Percentiles rank a stretch among this genome's conserved stretches.
Conservation (phyloP, 2,888 invertebrate species). For the Noctua pronuba region DNA sequence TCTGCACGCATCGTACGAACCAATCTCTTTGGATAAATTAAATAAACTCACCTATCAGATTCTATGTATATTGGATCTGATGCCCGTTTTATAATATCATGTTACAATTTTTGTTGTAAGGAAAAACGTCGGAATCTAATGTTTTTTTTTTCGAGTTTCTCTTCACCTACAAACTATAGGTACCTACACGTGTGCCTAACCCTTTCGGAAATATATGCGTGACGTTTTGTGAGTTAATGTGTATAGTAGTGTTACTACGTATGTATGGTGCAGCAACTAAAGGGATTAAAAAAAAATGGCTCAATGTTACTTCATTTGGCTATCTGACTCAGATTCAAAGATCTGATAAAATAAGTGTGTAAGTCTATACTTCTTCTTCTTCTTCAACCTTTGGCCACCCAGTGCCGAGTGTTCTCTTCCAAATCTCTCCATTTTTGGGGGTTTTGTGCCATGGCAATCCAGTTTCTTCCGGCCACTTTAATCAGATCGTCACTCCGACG, state of each 20-base stretch:
- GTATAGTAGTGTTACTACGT: background rate
- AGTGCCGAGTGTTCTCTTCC: no score
- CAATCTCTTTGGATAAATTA: slow-evolving; percentile 22
- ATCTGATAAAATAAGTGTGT: no score
- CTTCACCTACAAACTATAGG: background rate
- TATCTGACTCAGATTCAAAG: no score
- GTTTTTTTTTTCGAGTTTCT: background rate
- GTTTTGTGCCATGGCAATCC: no score
- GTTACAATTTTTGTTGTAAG: background rate
- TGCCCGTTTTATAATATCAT: slow-evolving; percentile 4
- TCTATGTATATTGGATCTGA: background rate
- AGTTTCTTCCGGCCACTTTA: no score
- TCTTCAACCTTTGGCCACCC: no score
- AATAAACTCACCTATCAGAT: slow-evolving; percentile 27
- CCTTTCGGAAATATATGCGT: background rate
- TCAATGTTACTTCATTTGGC: no score
- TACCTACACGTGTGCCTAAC: background rate
- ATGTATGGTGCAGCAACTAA: background rate
- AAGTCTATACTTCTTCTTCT: no score
- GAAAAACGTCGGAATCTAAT: background rate
- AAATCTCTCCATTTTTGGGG: no score
- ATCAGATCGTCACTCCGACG: no score
- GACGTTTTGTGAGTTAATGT: background rate
- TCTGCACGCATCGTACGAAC: slow-evolving; percentile 2
- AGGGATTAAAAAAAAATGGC: background rate